Evolutionary conservation across 2,113 vertebrate genomes (phyloP), one percentile per base, ranked within the genome.

Genomic region (Perca schrenkii): DNA sequence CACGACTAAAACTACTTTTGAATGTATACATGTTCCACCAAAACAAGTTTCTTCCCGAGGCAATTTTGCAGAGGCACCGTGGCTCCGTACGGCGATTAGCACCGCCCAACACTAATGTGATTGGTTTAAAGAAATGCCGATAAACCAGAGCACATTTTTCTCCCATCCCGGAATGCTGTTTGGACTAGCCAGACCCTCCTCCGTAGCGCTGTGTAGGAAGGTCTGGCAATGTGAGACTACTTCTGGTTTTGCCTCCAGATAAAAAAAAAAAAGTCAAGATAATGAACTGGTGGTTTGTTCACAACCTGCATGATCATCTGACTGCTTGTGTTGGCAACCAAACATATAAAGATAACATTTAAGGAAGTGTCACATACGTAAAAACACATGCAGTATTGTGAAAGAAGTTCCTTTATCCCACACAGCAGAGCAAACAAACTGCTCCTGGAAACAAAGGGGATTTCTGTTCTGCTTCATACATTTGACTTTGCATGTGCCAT

Each of bases 401-500:
- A 62, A 47, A 43, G 13, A 36, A 25, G 54, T 4, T 19, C 50
- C 82, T 25, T 50, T 31, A 16, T 31, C 16, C 22, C 61, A 21
- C 0, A 10, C 8, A 40, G 40, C 8, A 6, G 14, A 13, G 25
- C 22, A 61, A 65, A 49, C 53, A n/a, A 2, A 61, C 46, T 43
- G 43, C 14, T 28, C 11, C 65, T 50, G 28, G 49, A 67, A 34
- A 77, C 75, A 85, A 68, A 63, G 22, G 46, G 47, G 46, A 47
- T 14, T 34, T 73, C 36, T 82, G 74, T 89, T 88, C 82, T 54
- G 63, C 66, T 90, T 81, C 76, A 68, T 31, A 80, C 75, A 61
- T 40, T 40, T 58, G 68, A 63, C 68, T 86, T 76, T 80, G 58
- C 83, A 82, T 22, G 31, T 11, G 11, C 28, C 62, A 50, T 63